These are phyloP conservation scores for Tachina grossa DNA, from an alignment of 2,888 invertebrate genomes.

Conservation along the genomic window DNA sequence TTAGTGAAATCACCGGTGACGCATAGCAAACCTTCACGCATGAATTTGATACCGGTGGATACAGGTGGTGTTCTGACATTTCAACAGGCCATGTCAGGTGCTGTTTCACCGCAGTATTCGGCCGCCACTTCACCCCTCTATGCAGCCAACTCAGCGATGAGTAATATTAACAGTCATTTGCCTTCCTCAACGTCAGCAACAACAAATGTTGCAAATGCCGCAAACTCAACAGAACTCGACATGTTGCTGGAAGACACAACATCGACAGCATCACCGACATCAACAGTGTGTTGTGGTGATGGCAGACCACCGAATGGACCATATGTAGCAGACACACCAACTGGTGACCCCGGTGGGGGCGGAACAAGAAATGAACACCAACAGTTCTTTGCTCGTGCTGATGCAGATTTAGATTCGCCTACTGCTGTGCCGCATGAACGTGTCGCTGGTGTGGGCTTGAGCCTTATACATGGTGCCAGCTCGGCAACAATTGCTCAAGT, in stretches of 20 bases:
- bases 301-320: conserved; percentile 64
- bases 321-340: conserved; percentile 65
- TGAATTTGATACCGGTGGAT: conserved; percentile 74
- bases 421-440: conserved; percentile 66
- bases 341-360: conserved; percentile 61
- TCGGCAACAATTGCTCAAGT: conserved; percentile 76
- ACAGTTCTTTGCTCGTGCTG: conserved; percentile 35
- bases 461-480: conserved; percentile 73
- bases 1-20: conserved; percentile 78
- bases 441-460: conserved; percentile 64
- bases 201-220: conserved; percentile 21
- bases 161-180: conserved; percentile 50
- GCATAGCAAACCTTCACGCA: conserved; percentile 71
- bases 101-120: conserved; percentile 81
- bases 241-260: conserved; percentile 74
- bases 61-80: conserved; percentile 80
- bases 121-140: conserved; percentile 73
- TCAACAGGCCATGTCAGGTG: conserved; percentile 82
- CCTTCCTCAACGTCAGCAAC: conserved; percentile 55
- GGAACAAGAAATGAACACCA: conserved; percentile 55
- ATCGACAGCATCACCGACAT: conserved; percentile 70
- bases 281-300: conserved; percentile 64
- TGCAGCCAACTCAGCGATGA: conserved; percentile 64
- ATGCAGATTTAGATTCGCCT: conserved; percentile 60
- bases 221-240: conserved; percentile 68